These are phyloP conservation scores for Erebia palarica DNA, from an alignment of 2,888 invertebrate species.

Conservation along the genomic window DNA sequence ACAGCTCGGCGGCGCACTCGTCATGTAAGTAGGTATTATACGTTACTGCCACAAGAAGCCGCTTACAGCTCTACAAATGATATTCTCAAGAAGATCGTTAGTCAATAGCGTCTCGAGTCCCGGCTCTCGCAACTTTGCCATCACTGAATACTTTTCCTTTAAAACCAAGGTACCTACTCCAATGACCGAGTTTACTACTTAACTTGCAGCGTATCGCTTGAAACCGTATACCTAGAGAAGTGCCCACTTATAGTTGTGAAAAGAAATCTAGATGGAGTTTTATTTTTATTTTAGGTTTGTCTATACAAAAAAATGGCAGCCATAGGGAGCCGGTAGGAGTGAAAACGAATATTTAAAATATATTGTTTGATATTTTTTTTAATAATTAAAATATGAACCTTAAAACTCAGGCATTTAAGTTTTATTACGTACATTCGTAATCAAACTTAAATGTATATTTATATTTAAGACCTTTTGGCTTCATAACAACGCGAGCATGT, in stretches of 20 bases:
- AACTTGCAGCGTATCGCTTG: not conserved
- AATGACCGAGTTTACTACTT: not conserved
- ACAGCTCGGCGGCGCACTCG: slow-evolving; percentile 15
- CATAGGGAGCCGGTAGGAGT: too few species aligned
- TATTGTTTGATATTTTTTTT: too few species aligned
- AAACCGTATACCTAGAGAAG: not conserved
- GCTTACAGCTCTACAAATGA: slow-evolving; percentile 24
- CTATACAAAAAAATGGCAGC: too few species aligned
- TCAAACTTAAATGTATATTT: too few species aligned
- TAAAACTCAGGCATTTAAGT: too few species aligned
- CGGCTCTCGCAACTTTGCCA: slow-evolving; percentile 7
- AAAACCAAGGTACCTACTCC: not conserved
- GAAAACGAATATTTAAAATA: too few species aligned
- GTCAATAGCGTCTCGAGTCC: slow-evolving; percentile 10
- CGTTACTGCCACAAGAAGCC: slow-evolving; percentile 29
- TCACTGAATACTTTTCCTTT: not conserved
- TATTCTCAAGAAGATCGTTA: slow-evolving; percentile 25
- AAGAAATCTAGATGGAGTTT: too few species aligned
- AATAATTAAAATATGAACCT: too few species aligned
- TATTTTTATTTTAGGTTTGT: too few species aligned
- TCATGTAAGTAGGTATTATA: slow-evolving; percentile 33
- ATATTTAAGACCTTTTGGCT: too few species aligned
- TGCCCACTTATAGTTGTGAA: not conserved
- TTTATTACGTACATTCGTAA: too few species aligned
- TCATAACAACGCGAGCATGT: too few species aligned